Conservation (phyloP, 2,113 vertebrate species). For the Xiphias gladius region DNA sequence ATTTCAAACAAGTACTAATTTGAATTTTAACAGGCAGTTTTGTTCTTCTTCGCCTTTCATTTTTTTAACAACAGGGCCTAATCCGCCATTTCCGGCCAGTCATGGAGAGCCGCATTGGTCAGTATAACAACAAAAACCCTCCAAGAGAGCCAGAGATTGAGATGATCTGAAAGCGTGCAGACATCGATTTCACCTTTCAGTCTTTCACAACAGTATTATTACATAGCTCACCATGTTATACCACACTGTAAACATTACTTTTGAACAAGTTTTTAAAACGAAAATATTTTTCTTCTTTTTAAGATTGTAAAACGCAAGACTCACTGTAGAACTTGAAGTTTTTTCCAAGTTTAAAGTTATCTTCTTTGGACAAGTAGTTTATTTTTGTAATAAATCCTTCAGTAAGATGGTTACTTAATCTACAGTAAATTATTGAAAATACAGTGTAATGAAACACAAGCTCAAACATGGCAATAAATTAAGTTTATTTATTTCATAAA, state of each 20-base stretch:
- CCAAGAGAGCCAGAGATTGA: constrained; percentile 44
- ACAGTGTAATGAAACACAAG: not conserved
- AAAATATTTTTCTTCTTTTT: not conserved
- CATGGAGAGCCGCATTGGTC: constrained; percentile 72
- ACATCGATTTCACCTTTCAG: not conserved
- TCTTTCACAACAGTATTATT: not conserved
- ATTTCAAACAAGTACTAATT: not conserved
- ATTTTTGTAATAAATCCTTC: constrained; percentile 7
- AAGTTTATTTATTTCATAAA: constrained; percentile 80
- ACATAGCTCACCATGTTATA: not conserved
- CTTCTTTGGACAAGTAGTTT: not conserved
- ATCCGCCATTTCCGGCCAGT: constrained; percentile 67
- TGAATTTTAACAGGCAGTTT: not conserved
- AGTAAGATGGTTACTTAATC: not conserved
- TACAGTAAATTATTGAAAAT: not conserved
- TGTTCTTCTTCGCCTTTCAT: not conserved
- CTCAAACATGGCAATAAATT: constrained; percentile 73
- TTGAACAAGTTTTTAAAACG: not conserved
- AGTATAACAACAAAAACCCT: constrained; percentile 53
- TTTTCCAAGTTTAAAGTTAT: not conserved
- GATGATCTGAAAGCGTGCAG: constrained; percentile 52
- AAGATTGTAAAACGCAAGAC: not conserved
- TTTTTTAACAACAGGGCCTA: constrained; percentile 47
- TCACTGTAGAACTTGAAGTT: not conserved
- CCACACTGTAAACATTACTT: not conserved